Percentiles rank a stretch among this genome's conserved stretches.
These are phyloP conservation scores for Bujurquina vittata DNA, from an alignment of 2,113 vertebrate species.

Conservation along the genomic window DNA sequence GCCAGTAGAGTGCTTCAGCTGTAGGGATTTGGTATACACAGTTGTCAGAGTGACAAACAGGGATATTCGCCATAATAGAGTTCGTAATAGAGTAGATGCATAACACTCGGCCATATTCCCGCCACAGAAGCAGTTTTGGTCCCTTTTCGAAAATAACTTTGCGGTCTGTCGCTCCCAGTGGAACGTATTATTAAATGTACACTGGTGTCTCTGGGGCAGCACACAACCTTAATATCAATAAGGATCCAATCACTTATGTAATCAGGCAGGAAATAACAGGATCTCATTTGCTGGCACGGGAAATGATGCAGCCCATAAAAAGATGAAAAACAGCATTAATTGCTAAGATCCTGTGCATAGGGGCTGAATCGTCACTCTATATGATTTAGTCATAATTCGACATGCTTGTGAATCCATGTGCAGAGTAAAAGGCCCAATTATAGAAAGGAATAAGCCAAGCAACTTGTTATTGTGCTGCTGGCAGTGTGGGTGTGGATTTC, in stretches of 20 bases:
- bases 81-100: slow-evolving; percentile 49
- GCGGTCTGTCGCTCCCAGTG: slow-evolving; percentile 25
- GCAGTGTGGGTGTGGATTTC: slow-evolving; percentile 6
- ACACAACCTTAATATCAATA: slow-evolving; percentile 52
- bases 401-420: background rate
- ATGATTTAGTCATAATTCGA: background rate
- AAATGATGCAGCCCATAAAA: slow-evolving; percentile 38
- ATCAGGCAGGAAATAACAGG: slow-evolving; percentile 66
- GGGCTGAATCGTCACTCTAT: background rate
- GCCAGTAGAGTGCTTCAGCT: slow-evolving; percentile 26
- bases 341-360: background rate
- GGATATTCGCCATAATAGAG: slow-evolving; percentile 45
- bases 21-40: slow-evolving; percentile 21
- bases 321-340: slow-evolving; percentile 35
- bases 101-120: slow-evolving; percentile 5
- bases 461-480: background rate
- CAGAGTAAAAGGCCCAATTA: slow-evolving; percentile 1
- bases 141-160: slow-evolving; percentile 39
- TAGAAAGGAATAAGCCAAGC: background rate
- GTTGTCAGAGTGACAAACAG: slow-evolving; percentile 38
- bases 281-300: slow-evolving; percentile 51
- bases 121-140: slow-evolving; percentile 19
- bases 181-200: slow-evolving; percentile 43
- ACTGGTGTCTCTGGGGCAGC: slow-evolving; percentile 46
- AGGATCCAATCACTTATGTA: slow-evolving; percentile 59